phyloP scores from a whole-genome alignment of 2,888 invertebrate species.

The Amiota minor region DNA sequence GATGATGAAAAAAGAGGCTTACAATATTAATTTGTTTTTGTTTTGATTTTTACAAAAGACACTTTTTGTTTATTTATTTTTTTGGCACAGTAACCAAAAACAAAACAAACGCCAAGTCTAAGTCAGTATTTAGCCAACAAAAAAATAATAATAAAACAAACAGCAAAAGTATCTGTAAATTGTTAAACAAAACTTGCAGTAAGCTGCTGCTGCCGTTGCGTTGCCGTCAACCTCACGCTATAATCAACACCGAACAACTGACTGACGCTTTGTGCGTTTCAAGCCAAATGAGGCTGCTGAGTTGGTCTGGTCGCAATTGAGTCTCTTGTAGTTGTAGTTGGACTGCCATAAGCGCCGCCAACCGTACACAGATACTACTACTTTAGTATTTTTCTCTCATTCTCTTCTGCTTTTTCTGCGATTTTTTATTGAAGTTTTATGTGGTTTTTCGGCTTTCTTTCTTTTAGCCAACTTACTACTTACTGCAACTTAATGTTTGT shows the following conservation, averaged over 20 bases:
- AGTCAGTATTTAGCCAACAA: neutral
- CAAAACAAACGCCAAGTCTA: neutral
- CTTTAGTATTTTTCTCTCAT: conserved; percentile 7
- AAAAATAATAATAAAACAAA: neutral
- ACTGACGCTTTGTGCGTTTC: conserved; percentile 40
- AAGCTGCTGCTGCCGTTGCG: conserved; percentile 4
- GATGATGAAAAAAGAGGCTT: neutral
- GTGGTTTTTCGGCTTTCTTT: conserved; percentile 15
- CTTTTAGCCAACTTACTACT: neutral
- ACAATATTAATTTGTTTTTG: neutral
- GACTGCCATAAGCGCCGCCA: conserved; percentile 21
- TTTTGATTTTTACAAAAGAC: neutral
- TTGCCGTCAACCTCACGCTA: conserved; percentile 51
- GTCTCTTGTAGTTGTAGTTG: neutral
- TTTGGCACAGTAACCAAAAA: neutral
- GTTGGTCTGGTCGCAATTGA: neutral
- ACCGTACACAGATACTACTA: conserved; percentile 19
- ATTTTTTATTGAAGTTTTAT: conserved; percentile 21
- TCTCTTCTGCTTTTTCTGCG: conserved; percentile 12
- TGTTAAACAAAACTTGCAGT: conserved; percentile 6
- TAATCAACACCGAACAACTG: conserved; percentile 66
- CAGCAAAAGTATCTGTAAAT: neutral
- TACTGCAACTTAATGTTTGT: neutral
- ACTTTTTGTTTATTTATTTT: neutral
- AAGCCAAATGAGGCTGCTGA: conserved; percentile 34